A percentile compares a stretch with the other conserved stretches of the same genome.
Evolutionary conservation across 2,888 invertebrate genomes (phyloP).

Genomic region (Metalampra italica): DNA sequence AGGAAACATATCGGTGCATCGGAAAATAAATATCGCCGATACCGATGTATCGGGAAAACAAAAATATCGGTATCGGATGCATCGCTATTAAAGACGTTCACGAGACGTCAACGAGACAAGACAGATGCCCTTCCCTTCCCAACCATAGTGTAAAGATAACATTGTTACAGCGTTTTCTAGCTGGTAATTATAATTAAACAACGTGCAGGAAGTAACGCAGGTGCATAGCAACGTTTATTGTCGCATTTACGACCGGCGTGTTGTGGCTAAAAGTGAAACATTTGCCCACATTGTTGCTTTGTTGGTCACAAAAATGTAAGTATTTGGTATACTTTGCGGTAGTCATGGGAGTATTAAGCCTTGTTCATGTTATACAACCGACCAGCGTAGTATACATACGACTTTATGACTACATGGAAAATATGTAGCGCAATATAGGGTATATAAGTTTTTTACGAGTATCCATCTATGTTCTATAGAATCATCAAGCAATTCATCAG

Average conservation of each 20-base stretch:
- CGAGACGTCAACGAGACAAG: neutral
- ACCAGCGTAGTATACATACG: too few relatives aligned
- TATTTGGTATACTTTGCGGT: neutral
- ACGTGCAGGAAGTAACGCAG: neutral
- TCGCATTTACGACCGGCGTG: neutral
- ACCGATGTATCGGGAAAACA: too few relatives aligned
- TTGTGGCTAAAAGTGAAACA: neutral
- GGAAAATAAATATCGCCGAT: too few relatives aligned
- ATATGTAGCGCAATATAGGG: too few relatives aligned
- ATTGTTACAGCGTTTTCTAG: constrained; percentile 23
- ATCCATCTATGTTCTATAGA: too few relatives aligned
- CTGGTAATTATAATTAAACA: constrained; percentile 8
- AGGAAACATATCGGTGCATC: too few relatives aligned
- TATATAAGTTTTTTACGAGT: too few relatives aligned
- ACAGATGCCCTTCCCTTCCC: constrained; percentile 6
- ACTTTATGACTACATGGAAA: too few relatives aligned
- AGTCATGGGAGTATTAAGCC: too few relatives aligned
- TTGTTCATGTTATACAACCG: too few relatives aligned
- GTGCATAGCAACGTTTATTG: neutral
- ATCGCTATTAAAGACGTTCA: neutral
- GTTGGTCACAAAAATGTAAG: neutral
- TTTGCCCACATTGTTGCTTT: constrained; percentile 9
- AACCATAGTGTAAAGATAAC: constrained; percentile 26
- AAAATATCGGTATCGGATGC: too few relatives aligned
- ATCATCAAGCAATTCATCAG: too few relatives aligned